These are phyloP conservation scores for Oscheius sp. DNA, from an alignment of 2,888 invertebrate genomes.

Conservation along the genomic window DNA sequence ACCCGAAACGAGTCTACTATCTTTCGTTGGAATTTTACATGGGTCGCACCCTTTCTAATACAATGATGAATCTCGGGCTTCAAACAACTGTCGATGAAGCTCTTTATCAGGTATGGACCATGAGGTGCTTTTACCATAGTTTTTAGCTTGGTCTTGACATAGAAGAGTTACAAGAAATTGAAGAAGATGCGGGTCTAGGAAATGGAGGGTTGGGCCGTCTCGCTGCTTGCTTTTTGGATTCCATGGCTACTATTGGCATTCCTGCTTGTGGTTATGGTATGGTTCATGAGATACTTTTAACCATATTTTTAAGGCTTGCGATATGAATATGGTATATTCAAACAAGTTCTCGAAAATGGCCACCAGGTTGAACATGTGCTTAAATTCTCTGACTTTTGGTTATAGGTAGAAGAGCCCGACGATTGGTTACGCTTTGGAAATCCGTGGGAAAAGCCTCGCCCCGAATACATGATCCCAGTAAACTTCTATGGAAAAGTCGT, in stretches of 20 bases:
- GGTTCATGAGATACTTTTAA: too few relatives aligned
- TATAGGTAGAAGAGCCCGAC: conserved; percentile 92
- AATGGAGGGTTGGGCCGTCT: conserved; percentile 91
- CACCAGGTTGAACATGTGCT: conserved; percentile 76
- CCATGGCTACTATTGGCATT: conserved; percentile 79
- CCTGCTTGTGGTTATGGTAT: conserved; percentile 99
- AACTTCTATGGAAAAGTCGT: conserved; percentile 95
- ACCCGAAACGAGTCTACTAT: conserved; percentile 99
- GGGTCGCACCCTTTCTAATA: conserved; percentile 96
- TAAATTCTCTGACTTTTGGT: background rate
- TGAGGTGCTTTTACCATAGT: background rate
- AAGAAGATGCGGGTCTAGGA: conserved; percentile 97
- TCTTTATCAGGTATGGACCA: conserved; percentile 80
- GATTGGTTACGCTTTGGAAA: conserved; percentile 91
- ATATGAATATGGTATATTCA: conserved; percentile 99
- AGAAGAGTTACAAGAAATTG: conserved; percentile 95
- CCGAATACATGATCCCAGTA: conserved; percentile 94
- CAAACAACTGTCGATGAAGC: conserved; percentile 95
- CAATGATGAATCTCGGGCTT: conserved; percentile 98
- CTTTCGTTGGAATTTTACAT: conserved; percentile 99
- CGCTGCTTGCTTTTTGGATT: conserved; percentile 92
- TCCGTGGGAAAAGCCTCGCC: conserved; percentile 99
- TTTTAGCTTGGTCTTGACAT: conserved; percentile 89
- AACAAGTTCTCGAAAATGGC: conserved; percentile 93
- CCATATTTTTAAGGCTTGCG: too few relatives aligned